Evolutionary conservation across 2,888 invertebrate genomes (phyloP).

Genomic region (Punctoribates punctum): DNA sequence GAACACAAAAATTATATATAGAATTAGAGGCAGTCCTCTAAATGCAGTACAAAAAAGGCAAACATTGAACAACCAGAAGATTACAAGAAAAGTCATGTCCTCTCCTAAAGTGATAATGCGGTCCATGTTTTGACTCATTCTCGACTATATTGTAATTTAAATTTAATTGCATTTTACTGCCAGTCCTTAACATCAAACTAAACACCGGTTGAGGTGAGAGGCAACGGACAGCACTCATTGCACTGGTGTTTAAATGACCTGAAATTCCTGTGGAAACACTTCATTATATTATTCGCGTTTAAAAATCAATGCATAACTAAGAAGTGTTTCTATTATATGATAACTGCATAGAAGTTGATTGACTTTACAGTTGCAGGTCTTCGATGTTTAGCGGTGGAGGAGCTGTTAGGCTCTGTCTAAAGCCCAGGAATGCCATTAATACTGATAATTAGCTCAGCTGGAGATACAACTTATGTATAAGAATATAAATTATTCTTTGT

Average conservation of each 20-base stretch:
- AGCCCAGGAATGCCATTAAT: conserved; percentile 23
- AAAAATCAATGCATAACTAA: background rate
- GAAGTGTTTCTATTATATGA: background rate
- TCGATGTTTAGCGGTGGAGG: background rate
- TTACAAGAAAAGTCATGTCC: background rate
- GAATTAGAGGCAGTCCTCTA: background rate
- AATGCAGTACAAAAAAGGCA: no score
- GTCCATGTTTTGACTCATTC: conserved; percentile 11
- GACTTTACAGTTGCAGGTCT: background rate
- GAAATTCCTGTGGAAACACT: no score
- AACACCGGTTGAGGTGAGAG: conserved; percentile 20
- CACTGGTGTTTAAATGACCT: background rate
- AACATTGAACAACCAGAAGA: background rate
- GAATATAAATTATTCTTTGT: conserved; percentile 22
- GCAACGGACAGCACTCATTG: background rate
- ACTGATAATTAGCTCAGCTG: conserved; percentile 34
- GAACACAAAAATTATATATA: background rate
- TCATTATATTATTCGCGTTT: background rate
- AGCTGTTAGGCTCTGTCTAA: background rate
- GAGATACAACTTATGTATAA: conserved; percentile 26
- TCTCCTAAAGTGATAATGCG: background rate
- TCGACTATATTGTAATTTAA: background rate
- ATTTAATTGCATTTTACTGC: conserved; percentile 7
- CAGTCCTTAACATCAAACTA: background rate
- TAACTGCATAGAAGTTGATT: conserved; percentile 26